These are phyloP conservation scores for Hirundo rustica DNA, from an alignment of 2,797 vertebrate genomes.

Conservation along the genomic window DNA sequence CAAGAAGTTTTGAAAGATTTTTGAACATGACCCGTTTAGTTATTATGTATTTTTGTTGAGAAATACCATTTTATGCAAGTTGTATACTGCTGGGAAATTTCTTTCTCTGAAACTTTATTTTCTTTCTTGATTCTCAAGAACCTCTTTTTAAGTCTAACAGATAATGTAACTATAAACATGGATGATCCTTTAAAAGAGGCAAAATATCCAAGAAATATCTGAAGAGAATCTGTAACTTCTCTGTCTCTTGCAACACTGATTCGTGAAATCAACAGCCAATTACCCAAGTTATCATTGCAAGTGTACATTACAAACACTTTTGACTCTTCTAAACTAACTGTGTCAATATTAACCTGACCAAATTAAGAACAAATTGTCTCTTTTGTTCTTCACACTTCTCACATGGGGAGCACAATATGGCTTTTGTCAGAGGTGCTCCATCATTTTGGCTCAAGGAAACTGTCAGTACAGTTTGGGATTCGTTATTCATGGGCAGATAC, in stretches of 20 bases:
- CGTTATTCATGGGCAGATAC: slow-evolving; percentile 92
- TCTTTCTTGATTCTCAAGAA: not conserved
- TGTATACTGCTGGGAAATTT: not conserved
- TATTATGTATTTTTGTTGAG: not conserved
- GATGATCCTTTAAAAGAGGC: not conserved
- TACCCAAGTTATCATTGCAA: slow-evolving; percentile 60
- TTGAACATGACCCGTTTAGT: not conserved
- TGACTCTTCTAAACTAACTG: slow-evolving; percentile 81
- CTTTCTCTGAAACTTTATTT: not conserved
- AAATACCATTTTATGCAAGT: not conserved
- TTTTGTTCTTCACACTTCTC: slow-evolving; percentile 78
- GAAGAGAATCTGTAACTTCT: slow-evolving; percentile 8
- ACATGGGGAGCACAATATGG: slow-evolving; percentile 89
- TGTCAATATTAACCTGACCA: slow-evolving; percentile 99
- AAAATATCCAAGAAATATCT: slow-evolving; percentile 5
- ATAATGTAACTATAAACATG: not conserved
- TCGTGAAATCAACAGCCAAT: slow-evolving; percentile 69
- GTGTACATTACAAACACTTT: slow-evolving; percentile 54
- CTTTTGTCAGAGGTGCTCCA: slow-evolving; percentile 88
- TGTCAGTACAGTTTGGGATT: slow-evolving; percentile 90
- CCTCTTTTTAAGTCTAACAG: not conserved
- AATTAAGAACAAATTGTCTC: slow-evolving; percentile 86
- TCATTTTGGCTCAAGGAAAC: slow-evolving; percentile 88
- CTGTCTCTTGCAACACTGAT: slow-evolving; percentile 54
- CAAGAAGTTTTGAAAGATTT: not conserved